These are phyloP conservation scores for Bombus huntii DNA, from an alignment of 1,140 invertebrate species.

Conservation along the genomic window DNA sequence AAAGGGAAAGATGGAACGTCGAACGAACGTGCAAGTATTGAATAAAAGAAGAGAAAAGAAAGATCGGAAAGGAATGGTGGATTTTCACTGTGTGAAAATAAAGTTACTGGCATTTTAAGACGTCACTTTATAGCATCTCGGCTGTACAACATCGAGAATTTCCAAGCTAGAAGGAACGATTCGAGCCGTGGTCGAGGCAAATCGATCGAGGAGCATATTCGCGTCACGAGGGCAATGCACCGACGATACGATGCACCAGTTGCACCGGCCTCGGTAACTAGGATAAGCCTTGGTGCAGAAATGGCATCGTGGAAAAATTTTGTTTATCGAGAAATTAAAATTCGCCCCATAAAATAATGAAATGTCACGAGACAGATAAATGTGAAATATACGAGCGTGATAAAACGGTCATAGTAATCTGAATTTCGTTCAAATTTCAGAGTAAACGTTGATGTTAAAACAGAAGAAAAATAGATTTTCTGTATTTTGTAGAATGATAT, in stretches of 20 bases:
- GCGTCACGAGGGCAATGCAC: constrained; percentile 67
- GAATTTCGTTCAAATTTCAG: no score
- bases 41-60: neutral
- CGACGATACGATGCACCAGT: constrained; percentile 66
- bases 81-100: neutral
- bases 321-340: neutral
- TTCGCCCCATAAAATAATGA: neutral
- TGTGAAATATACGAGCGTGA: no score
- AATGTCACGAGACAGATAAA: neutral
- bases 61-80: no score
- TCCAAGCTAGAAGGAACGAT: constrained; percentile 36
- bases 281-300: constrained; percentile 40
- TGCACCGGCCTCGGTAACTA: constrained; percentile 60
- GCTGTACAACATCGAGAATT: constrained; percentile 21
- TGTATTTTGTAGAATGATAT: no score
- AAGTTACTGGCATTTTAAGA: neutral
- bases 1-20: neutral
- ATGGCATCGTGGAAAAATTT: constrained; percentile 17
- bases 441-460: no score
- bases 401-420: no score
- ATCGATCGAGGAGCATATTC: constrained; percentile 67
- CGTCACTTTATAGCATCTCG: neutral
- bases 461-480: no score
- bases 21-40: neutral
- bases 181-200: constrained; percentile 48